Base-by-base conservation (phyloP, 2,113 vertebrate species). In the Haemorhous mexicanus region DNA sequence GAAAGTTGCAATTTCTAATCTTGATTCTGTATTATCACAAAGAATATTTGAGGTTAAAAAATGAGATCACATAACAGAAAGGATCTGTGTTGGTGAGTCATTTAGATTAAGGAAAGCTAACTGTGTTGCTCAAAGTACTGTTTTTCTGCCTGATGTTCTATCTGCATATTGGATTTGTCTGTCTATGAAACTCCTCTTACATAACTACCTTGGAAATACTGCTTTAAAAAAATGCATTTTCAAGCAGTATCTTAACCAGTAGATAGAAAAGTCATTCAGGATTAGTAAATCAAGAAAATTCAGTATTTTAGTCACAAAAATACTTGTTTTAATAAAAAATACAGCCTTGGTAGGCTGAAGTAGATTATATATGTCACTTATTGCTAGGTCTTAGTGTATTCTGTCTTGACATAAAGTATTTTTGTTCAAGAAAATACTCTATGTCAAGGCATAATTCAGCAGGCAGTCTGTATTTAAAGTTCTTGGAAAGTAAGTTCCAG, bases 401-500 rank as follows among this genome's bases (percentile, higher is more conserved):
- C 52, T 92, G 56, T 61, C 61, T 85, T 95, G 77, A 26, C 50
- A 46, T 81, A 66, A 4, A 49, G 16, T 86, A 66, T 75, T 96
- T 93, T 83, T 92, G 37, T 87, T 90, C 67, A 41, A 77, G 83
- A 91, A 89, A 27, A 47, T n/a, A n/a, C n/a, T n/a, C n/a, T n/a
- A n/a, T n/a, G n/a, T n/a, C n/a, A n/a, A n/a, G n/a, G n/a, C n/a
- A n/a, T 20, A 20, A 74, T 84, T 94, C 76, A 90, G 73, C 63
- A 89, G 84, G 69, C 72, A 58, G 47, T 85, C 72, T 93, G 72
- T 89, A 75, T 94, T 96, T 89, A 84, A 92, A 72, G 17, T 81
- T 75, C 67, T 64, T 72, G 91, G 85, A 85, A 94, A 83, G 75
- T 88, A 2, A 66, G 81, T 86, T 96, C 83, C 75, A 94, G 61